Conservation (phyloP, 2,888 invertebrate species). For the Drosophila merina region DNA sequence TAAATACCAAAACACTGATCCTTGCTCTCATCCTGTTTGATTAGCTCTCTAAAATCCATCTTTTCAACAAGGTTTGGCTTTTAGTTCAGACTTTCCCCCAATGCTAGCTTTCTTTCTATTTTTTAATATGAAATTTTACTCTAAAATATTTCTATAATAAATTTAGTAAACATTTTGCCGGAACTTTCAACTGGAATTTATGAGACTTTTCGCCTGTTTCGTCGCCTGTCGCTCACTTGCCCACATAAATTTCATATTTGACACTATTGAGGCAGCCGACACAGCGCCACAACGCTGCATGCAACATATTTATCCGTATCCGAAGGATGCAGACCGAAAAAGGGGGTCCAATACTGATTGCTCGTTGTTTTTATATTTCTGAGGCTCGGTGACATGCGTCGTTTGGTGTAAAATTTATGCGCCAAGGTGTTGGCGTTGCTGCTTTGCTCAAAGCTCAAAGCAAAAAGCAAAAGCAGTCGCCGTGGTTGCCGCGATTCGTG, state of each 20-base stretch:
- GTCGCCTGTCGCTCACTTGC: slow-evolving; percentile 45
- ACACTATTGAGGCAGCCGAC: slow-evolving; percentile 67
- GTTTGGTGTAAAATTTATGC: slow-evolving; percentile 75
- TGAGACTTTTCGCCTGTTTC: slow-evolving; percentile 7
- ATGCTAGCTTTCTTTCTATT: not conserved
- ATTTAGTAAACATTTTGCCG: no score
- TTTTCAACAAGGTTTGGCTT: no score
- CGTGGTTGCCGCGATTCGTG: slow-evolving; percentile 14
- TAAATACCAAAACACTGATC: no score
- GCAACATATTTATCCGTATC: slow-evolving; percentile 45
- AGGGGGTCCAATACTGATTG: slow-evolving; percentile 12
- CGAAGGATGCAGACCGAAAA: not conserved
- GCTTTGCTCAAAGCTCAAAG: slow-evolving; percentile 11
- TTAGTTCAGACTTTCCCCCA: no score
- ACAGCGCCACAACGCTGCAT: slow-evolving; percentile 41
- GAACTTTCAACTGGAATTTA: slow-evolving; percentile 10
- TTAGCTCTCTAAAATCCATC: no score
- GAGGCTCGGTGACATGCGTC: slow-evolving; percentile 66
- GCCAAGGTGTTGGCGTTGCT: slow-evolving; percentile 70
- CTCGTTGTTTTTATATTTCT: slow-evolving; percentile 4
- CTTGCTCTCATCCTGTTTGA: no score
- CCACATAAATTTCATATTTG: slow-evolving; percentile 78
- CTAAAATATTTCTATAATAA: slow-evolving; percentile 1
- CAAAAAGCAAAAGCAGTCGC: slow-evolving; percentile 19
- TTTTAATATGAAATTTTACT: slow-evolving; percentile 52